Base-by-base conservation (phyloP, 2,888 invertebrate genomes). In the Brachyopa scutellaris region DNA sequence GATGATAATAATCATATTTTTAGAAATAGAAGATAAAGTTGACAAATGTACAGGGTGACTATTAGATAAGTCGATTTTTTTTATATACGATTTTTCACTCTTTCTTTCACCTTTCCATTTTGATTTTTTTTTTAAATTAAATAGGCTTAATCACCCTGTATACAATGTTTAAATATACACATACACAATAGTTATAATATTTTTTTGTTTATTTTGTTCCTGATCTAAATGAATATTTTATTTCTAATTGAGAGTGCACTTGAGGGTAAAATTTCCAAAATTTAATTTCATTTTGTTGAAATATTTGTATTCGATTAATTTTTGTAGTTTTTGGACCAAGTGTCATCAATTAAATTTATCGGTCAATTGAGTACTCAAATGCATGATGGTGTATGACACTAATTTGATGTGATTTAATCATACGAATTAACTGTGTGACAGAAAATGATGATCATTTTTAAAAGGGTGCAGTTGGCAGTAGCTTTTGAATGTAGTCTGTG, bases 361-460 rank as follows among this genome's bases (percentile, higher is more conserved):
- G 40, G 29, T 67, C 42, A 67, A 79, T 74, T 69, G 40, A 67
- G 49, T 55, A 53, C 49, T n/a, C 45, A 67, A 62, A 17, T 40
- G 7, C n/a, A n/a, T n/a, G 57, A 66, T 55, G 11, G 11, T 15
- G 23, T 59, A 59, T 66, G 33, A 29, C 15, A 33, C 36, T 72
- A 51, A 78, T 59, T 29, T 51, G 42, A 55, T 59, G 33, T 42
- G 36, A 36, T 64, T 64, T 51, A 15, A 17, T 42, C n/a, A n/a
- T n/a, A n/a, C n/a, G n/a, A n/a, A n/a, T n/a, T n/a, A n/a, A n/a
- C n/a, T n/a, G n/a, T n/a, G n/a, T n/a, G n/a, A n/a, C n/a, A n/a
- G n/a, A n/a, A n/a, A n/a, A n/a, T n/a, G n/a, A n/a, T n/a, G n/a
- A n/a, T n/a, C n/a, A n/a, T n/a, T n/a, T n/a, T n/a, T n/a, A n/a